Evolutionary conservation across 2,113 vertebrate genomes (phyloP), one percentile per base, ranked within the genome.

Genomic region (Turdus rufiventris): DNA sequence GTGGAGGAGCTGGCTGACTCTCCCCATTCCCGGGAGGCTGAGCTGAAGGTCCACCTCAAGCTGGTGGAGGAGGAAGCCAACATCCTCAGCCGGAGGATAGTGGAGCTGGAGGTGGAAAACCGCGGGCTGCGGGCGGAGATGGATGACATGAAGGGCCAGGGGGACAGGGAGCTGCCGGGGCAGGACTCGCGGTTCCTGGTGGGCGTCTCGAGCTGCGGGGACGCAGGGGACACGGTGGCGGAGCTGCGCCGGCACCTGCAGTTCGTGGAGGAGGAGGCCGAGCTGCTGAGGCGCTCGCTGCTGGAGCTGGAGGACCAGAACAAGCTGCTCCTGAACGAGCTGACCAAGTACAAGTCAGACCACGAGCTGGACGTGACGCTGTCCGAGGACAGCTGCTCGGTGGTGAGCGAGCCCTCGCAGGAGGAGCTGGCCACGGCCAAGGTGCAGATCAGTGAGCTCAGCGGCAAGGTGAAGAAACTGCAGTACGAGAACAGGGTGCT

Each of bases 41-140:
- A 99, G 96, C 96, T 99, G 87, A 98, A 99, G 91, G 98, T 98
- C 61, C 99, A 99, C 66, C 97, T 99, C 85, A 99, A 99, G 98
- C 98, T 99, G 91, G 99, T 99, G 34, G 99, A 99, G 96, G 99
- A 99, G 93, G 99, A 99, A 91, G 99, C 99, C 96, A 99, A 99
- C 97, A 98, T 99, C 94, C 97, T 99, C 74, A 99, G 99, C 96
- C 98, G 99, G 48, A 98, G 99, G 88, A 99, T 99, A 6, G 99
- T 99, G 89, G 99, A 99, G 97, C 98, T 99, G 92, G 99, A 99
- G 97, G 99, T 99, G 95, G 99, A 99, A 89, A 99, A 99, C 98
- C 98, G 99, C 1, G 99, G 99, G 15, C 97, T 99, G 67, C 98
- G 99, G 45, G 99, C 99, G 0, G 99, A 99, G 97, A 99, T 99